Evolutionary conservation across 2,797 vertebrate species (phyloP).

Genomic region (Chiroxiphia lanceolata): DNA sequence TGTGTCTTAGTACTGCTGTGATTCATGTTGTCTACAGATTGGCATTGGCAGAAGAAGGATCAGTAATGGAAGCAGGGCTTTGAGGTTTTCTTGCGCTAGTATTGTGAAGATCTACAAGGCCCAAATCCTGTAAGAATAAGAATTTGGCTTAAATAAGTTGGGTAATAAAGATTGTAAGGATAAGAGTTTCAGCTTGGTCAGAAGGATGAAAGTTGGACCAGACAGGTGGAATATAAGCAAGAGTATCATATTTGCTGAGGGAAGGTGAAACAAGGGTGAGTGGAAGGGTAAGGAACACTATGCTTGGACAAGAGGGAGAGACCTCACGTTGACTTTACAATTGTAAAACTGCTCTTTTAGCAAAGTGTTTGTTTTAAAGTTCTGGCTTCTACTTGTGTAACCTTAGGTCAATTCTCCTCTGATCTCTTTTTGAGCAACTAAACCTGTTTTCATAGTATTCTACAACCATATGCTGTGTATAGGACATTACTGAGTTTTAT

Average conservation of each 20-base stretch:
- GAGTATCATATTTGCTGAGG: not conserved
- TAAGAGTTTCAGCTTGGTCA: not conserved
- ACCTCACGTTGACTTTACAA: not conserved
- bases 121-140: not conserved
- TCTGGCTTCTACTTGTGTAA: not conserved
- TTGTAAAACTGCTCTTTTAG: not conserved
- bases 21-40: not conserved
- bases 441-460: not conserved
- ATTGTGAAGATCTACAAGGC: not conserved
- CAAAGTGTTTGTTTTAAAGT: not conserved
- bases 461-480: accelerated
- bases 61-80: not conserved
- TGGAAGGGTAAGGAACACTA: not conserved
- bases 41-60: not conserved
- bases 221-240: not conserved
- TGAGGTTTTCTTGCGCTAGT: not conserved
- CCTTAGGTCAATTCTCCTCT: not conserved
- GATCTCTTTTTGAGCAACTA: not conserved
- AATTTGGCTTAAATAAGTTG: not conserved
- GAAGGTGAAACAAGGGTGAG: not conserved
- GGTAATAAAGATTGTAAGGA: not conserved
- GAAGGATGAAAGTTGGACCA: not conserved
- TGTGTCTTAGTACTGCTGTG: not conserved
- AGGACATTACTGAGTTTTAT: not conserved
- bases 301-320: not conserved